These are phyloP conservation scores for Onychomys torridus DNA, from an alignment of 2,797 vertebrate species.

Conservation along the genomic window DNA sequence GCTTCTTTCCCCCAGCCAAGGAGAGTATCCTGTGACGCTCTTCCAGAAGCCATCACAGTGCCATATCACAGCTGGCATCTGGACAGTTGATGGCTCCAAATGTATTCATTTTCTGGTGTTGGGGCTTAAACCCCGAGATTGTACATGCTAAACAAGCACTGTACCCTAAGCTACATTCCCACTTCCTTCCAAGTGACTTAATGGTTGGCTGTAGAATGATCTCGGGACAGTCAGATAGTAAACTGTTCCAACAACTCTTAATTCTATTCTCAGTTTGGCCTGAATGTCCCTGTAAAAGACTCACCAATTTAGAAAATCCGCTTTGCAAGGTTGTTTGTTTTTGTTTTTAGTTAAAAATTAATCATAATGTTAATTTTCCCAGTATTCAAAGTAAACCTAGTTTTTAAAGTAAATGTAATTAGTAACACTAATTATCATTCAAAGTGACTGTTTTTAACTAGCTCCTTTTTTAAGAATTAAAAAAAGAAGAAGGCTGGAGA, in stretches of 20 bases:
- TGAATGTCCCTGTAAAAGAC: neutral
- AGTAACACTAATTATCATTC: neutral
- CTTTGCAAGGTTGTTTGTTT: neutral
- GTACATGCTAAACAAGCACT: neutral
- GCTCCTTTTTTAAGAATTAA: neutral
- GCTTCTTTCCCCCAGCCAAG: neutral
- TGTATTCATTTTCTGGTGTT: neutral
- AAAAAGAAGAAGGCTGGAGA: neutral
- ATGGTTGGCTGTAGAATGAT: conserved; percentile 24
- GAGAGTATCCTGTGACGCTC: neutral
- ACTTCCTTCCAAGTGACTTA: neutral
- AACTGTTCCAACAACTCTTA: neutral
- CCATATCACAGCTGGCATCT: neutral
- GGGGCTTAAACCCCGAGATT: neutral
- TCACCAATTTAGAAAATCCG: neutral
- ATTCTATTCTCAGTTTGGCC: neutral
- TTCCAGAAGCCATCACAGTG: neutral
- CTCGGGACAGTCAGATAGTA: neutral
- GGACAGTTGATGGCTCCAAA: neutral
- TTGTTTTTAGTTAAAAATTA: conserved; percentile 28
- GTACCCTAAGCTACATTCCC: neutral
- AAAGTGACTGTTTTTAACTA: conserved; percentile 30
- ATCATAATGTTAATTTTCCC: conserved; percentile 1
- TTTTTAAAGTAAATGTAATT: neutral
- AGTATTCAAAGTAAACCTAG: neutral